Evolutionary conservation across 2,113 vertebrate species (phyloP), one percentile per base, ranked within the genome.

Genomic region (Pseudolaguvia tuberculata): DNA sequence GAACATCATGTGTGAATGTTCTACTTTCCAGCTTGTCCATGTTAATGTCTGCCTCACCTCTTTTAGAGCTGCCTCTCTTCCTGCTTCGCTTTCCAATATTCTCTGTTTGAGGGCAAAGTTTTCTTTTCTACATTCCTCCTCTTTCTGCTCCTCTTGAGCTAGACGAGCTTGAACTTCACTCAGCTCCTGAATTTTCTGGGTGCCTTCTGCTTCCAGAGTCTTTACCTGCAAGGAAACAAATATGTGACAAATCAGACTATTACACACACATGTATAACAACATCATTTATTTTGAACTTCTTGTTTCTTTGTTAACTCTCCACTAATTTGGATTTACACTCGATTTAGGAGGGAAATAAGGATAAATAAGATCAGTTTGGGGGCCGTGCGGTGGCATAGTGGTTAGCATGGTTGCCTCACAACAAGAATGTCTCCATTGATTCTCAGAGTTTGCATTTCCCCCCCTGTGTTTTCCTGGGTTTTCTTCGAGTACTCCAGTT

Each of bases 121-220:
- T 76, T 92, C 87, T 25, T 55, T 77, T 18, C 72, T 79, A 17
- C 85, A 84, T 80, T 88, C 90, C 83, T 90, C 89, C 68, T 83
- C 84, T 35, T 73, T 87, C 77, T 88, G 86, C 27, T 90, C 84
- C 11, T 91, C 90, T 76, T 86, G 85, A 15, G 81, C 42, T 0
- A 91, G 52, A 17, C 75, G 89, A 48, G 79, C 86, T 82, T 90
- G 91, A 76, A 94, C 84, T 53, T 88, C 83, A 1, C 2, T 57
- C 73, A 91, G 70, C 79, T 94, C 91, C 62, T 83, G 81, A 25
- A 81, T 82, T 79, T 85, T 87, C 70, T 80, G 88, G 67, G 59
- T 73, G 75, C 79, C 89, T 84, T 94, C 90, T 0, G 85, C 87
- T 75, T 89, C 87, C 4, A 94, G 85, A 1, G 62, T 81, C 80